Evolutionary conservation across 2,888 invertebrate species (phyloP), one percentile per base, ranked within the genome.

Genomic region (Mallateleia sp.): DNA sequence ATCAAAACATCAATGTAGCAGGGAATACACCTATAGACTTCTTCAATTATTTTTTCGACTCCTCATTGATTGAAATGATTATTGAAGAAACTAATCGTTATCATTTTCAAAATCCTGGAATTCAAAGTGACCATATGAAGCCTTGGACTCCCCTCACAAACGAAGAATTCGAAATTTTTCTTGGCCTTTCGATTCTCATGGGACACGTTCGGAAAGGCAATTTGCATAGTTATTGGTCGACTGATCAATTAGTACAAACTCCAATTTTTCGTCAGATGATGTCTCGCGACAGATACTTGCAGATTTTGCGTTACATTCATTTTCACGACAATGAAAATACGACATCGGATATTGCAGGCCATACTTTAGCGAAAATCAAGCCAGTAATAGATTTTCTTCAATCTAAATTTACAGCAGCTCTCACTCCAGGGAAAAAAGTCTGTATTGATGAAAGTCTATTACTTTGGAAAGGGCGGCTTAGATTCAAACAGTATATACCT

Each of bases 271-370:
- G 66, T 38, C 60, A 84, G 18, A 56, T 60, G 9, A 77, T 85
- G 85, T 34, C 71, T 64, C 45, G 80, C n/a, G 38, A 85, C 50
- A 69, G 71, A 56, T 85, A 80, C 38, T 20, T 71, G 11, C 67
- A 79, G n/a, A 80, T 85, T 45, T 77, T 85, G n/a, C 47, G 66
- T 15, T 80, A 18, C 47, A 18, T 85, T n/a, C 85, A 85, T 42
- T 85, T 85, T 80, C 42, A 67, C 8, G 38, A 85, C 62, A 85
- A 79, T 67, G 60, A 60, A 58, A 62, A 75, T n/a, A 52, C 28
- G 6, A 34, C 66, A 28, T 32, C 45, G 34, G 15, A 74, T 52
- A 67, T 67, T 67, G 67, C 67, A 67, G 52, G 62, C 42, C 52
- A 77, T 64, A 28, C 75, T 62, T 50, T 72, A 67, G 32, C 18